Evolutionary conservation across 2,797 vertebrate species (phyloP).

Genomic region (Merluccius polli): DNA sequence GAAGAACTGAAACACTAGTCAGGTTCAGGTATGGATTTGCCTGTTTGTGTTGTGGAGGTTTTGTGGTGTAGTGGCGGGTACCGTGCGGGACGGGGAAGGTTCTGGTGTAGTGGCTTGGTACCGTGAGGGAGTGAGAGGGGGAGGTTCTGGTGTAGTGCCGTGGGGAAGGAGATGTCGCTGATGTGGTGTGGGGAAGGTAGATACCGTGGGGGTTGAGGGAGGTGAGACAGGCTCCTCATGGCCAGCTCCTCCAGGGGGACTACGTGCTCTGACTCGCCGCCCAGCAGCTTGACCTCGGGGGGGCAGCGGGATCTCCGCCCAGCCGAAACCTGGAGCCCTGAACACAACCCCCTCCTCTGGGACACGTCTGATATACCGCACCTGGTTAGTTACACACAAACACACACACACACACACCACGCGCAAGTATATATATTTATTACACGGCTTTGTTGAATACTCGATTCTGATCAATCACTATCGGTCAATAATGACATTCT

Average conservation of each 20-base stretch:
- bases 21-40: no score
- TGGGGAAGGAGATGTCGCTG: no score
- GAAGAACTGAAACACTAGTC: no score
- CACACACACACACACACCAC: neutral
- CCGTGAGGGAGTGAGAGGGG: no score
- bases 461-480: no score
- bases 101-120: no score
- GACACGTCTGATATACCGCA: constrained; percentile 81
- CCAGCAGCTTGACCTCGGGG: constrained; percentile 90
- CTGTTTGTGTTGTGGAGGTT: no score
- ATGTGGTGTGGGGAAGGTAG: neutral
- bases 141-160: neutral
- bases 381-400: constrained; percentile 57
- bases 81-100: no score
- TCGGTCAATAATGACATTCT: no score
- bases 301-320: constrained; percentile 77
- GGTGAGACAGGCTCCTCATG: constrained; percentile 78
- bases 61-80: no score
- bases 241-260: constrained; percentile 90
- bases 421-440: no score
- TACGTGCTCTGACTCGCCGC: constrained; percentile 78
- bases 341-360: constrained; percentile 75
- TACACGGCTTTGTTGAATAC: no score
- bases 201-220: constrained; percentile 77
- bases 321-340: constrained; percentile 74